phyloP scores from a whole-genome alignment of 2,888 invertebrate genomes.

The Pseudococcus jackbeardsleyi region DNA sequence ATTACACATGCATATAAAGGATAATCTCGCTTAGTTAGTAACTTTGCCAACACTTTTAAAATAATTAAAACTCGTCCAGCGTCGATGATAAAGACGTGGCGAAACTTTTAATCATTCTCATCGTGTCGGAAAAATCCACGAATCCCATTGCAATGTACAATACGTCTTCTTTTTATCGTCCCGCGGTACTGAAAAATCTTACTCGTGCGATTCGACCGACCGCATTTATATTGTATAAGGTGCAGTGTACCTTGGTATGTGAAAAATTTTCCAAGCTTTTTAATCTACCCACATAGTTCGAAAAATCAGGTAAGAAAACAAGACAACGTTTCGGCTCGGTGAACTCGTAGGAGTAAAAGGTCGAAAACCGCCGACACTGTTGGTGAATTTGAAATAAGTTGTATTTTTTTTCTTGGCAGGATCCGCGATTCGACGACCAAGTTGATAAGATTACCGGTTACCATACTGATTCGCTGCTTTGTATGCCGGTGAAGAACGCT shows the following conservation, averaged over 20 bases:
- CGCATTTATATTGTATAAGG: background rate
- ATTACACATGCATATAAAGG: too few relatives aligned
- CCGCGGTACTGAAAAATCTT: background rate
- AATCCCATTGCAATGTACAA: too few relatives aligned
- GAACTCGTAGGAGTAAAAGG: constrained; percentile 26
- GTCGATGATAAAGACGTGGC: background rate
- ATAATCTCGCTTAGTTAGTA: too few relatives aligned
- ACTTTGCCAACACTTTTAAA: constrained; percentile 43
- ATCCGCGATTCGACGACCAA: constrained; percentile 72
- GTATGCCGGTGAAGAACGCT: constrained; percentile 70
- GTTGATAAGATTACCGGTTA: constrained; percentile 72
- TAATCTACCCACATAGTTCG: constrained; percentile 7
- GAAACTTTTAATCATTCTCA: constrained; percentile 6
- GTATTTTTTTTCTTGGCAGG: constrained; percentile 69
- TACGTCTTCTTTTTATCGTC: too few relatives aligned
- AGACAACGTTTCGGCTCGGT: background rate
- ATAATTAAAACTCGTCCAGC: constrained; percentile 45
- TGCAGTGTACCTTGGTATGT: background rate
- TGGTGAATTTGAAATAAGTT: background rate
- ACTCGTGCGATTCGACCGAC: background rate
- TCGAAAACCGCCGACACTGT: background rate
- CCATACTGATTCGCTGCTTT: constrained; percentile 70
- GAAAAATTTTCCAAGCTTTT: background rate
- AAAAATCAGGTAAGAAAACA: constrained; percentile 39
- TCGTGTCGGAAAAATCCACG: background rate